Conservation (phyloP, 2,113 vertebrate species). For the Oreocharis arfaki region DNA sequence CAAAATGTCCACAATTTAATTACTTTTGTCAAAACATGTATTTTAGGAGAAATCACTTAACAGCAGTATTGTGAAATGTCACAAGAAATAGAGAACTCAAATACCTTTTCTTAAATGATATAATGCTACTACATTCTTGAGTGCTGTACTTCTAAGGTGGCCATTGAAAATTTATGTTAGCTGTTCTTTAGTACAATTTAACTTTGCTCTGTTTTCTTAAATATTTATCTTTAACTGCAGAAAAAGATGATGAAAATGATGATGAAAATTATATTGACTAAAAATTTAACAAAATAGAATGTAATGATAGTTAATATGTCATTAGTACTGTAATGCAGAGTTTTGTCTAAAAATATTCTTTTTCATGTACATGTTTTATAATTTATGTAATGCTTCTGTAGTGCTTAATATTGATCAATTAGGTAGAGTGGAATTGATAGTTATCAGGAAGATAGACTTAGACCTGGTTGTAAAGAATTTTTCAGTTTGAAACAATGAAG, state of each 20-base stretch:
- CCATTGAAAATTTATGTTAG: conserved; percentile 55
- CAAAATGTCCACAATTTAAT: conserved; percentile 65
- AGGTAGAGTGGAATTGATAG: not conserved
- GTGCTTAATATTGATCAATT: not conserved
- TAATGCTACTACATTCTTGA: conserved; percentile 23
- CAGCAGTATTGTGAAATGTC: conserved; percentile 38
- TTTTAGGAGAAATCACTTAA: conserved; percentile 51
- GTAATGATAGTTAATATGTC: not conserved
- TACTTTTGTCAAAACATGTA: conserved; percentile 56
- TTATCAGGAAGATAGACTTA: not conserved
- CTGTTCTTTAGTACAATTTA: not conserved
- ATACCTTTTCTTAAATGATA: conserved; percentile 13
- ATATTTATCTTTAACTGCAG: conserved; percentile 27
- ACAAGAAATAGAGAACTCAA: conserved; percentile 63
- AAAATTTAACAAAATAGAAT: not conserved
- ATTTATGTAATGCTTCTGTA: not conserved
- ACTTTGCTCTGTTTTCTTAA: conserved; percentile 29
- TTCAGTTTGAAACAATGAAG: not conserved
- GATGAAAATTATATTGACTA: not conserved
- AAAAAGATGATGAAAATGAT: not conserved
- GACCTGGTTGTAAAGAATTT: not conserved
- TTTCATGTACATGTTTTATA: not conserved
- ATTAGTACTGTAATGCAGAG: not conserved
- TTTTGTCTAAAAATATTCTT: not conserved
- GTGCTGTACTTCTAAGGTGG: not conserved